A percentile compares a stretch with the other conserved stretches of the same genome.
Evolutionary conservation across 1,140 invertebrate species (phyloP).

Genomic region (Solenopsis invicta): DNA sequence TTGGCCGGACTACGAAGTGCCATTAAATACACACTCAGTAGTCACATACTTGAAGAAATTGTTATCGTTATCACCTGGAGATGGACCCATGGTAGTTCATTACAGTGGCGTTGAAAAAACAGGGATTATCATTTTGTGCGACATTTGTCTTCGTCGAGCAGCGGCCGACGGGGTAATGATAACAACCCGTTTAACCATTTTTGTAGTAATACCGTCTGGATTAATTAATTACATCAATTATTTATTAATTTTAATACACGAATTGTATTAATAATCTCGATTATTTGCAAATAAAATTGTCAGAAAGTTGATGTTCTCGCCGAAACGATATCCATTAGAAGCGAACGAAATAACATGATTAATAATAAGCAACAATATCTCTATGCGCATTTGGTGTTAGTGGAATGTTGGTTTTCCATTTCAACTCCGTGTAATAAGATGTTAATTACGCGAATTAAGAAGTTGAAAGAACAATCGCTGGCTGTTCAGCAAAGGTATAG

Average conservation of each 20-base stretch:
- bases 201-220: neutral
- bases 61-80: no score
- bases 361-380: slow-evolving; percentile 77
- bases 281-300: neutral
- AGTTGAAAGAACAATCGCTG: slow-evolving; percentile 69
- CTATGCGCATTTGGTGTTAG: no score
- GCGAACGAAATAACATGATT: slow-evolving; percentile 81
- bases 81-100: no score
- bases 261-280: neutral
- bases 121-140: no score
- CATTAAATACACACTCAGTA: no score
- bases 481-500: slow-evolving; percentile 71
- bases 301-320: slow-evolving; percentile 77
- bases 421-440: slow-evolving; percentile 73
- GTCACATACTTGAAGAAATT: no score
- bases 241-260: neutral
- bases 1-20: no score
- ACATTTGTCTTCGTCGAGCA: no score
- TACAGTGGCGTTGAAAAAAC: no score
- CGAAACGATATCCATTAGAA: slow-evolving; percentile 69
- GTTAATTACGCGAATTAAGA: slow-evolving; percentile 67
- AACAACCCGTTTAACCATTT: no score
- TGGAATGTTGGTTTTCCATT: slow-evolving; percentile 62
- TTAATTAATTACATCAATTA: neutral
- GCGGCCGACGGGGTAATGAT: no score